These are phyloP conservation scores for Microtus montanus DNA, from an alignment of 2,113 vertebrate genomes.

Conservation along the genomic window DNA sequence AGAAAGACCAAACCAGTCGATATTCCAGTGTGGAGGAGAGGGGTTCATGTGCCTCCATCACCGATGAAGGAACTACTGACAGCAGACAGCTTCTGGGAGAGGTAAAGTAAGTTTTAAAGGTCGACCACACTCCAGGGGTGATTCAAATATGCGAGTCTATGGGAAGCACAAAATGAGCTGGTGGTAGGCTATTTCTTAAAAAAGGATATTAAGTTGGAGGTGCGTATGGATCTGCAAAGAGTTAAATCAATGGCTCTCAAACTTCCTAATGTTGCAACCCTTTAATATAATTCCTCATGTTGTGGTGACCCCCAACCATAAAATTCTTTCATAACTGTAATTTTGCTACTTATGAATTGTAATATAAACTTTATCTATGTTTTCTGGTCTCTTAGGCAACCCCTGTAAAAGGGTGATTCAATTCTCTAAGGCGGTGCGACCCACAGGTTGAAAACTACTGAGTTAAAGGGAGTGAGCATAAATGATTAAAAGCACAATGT, in stretches of 20 bases:
- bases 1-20: not conserved
- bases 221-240: not conserved
- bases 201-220: not conserved
- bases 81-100: not conserved
- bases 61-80: not conserved
- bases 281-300: not conserved
- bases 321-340: not conserved
- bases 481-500: not conserved
- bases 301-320: not conserved
- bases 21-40: not conserved
- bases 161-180: not conserved
- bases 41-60: not conserved
- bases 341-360: not conserved
- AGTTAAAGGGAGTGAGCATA: not conserved
- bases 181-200: not conserved
- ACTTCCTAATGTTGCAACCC: not conserved
- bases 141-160: not conserved
- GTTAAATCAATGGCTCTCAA: not conserved
- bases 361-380: not conserved
- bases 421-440: too few species aligned
- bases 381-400: too few species aligned
- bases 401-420: too few species aligned
- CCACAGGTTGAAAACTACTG: not conserved
- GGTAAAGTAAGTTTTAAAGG: not conserved
- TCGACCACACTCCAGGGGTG: not conserved